Evolutionary conservation across 1,140 invertebrate genomes (phyloP).

Genomic region (Copidosoma floridanum): DNA sequence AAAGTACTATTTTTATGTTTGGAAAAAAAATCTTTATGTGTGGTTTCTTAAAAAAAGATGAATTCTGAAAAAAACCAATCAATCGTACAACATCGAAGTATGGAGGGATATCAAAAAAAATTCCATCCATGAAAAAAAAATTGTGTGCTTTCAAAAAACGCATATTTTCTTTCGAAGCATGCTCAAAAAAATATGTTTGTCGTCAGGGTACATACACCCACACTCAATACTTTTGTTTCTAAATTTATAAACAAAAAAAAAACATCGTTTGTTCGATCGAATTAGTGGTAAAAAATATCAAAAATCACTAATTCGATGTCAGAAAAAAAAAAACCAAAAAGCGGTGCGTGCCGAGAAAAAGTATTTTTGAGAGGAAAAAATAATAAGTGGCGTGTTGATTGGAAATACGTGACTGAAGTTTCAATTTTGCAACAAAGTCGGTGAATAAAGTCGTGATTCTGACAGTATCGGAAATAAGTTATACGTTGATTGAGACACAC

Average conservation of each 20-base stretch:
- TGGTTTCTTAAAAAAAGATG: slow-evolving; percentile 19
- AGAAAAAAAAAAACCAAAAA: slow-evolving; percentile 8
- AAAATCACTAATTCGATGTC: slow-evolving; percentile 12
- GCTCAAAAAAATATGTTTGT: slow-evolving; percentile 54
- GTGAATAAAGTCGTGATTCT: no score
- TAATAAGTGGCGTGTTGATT: no score
- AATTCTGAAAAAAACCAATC: slow-evolving; percentile 57
- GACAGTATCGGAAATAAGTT: no score
- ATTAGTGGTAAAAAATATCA: slow-evolving; percentile 18
- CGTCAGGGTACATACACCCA: slow-evolving; percentile 54
- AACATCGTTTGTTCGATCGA: no score
- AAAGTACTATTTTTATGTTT: slow-evolving; percentile 18
- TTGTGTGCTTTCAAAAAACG: slow-evolving; percentile 42
- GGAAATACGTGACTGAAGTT: no score
- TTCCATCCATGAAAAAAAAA: slow-evolving; percentile 5
- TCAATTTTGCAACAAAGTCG: no score
- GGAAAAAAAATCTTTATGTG: slow-evolving; percentile 15
- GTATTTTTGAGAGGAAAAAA: background rate
- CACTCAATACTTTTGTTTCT: no score
- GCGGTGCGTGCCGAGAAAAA: background rate
- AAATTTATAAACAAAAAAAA: no score
- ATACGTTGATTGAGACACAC: no score
- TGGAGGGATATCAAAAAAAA: slow-evolving; percentile 28
- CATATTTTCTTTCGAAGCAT: slow-evolving; percentile 50
- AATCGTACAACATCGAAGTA: slow-evolving; percentile 40